phyloP scores from a whole-genome alignment of 2,113 vertebrate genomes.

The Apus apus region DNA sequence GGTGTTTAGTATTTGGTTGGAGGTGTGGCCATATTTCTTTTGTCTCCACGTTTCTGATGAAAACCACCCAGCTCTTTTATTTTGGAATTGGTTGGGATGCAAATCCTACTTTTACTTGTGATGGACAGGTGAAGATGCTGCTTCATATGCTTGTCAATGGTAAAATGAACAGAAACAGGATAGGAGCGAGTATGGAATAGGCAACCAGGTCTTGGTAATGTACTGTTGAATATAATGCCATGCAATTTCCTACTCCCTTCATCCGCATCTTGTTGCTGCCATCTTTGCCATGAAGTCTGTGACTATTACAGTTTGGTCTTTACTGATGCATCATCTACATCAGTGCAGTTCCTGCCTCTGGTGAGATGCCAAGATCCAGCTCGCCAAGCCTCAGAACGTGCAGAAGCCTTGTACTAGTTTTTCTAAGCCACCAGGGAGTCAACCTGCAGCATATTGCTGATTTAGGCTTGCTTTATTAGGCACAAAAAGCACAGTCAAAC shows the following conservation, averaged over 20 bases:
- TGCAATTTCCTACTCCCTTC: neutral
- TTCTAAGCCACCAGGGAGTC: neutral
- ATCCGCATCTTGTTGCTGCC: neutral
- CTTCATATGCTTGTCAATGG: neutral
- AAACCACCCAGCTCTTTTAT: neutral
- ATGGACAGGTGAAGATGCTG: neutral
- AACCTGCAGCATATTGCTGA: neutral
- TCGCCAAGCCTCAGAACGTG: neutral
- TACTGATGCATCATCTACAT: neutral
- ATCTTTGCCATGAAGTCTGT: neutral
- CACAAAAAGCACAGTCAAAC: neutral
- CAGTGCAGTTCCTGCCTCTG: neutral
- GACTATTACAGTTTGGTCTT: neutral
- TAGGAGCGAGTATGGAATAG: neutral
- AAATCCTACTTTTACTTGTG: neutral
- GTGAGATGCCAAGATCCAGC: neutral
- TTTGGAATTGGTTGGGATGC: neutral
- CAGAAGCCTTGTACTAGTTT: neutral
- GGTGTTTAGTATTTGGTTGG: neutral
- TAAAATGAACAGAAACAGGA: neutral
- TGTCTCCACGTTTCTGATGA: neutral
- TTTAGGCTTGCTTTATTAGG: neutral
- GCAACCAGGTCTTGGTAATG: neutral
- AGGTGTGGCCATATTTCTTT: neutral
- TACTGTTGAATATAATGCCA: neutral